Evolutionary conservation across 2,888 invertebrate genomes (phyloP), one percentile per base, ranked within the genome.

Genomic region (Pharmacophagus antenor): DNA sequence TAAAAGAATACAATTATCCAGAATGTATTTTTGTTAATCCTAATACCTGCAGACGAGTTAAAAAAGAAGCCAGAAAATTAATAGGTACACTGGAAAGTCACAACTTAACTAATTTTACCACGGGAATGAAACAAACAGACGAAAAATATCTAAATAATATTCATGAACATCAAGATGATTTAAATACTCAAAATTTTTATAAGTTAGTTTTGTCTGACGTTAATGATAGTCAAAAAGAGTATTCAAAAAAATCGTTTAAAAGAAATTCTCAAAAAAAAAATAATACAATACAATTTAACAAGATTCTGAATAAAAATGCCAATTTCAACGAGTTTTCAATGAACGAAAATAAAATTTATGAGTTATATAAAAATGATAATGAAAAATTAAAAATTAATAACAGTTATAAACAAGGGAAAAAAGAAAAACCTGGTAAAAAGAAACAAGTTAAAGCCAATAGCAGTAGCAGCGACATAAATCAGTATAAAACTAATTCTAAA

Each of bases 241-340:
- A 37, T 22, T 50, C 51, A 10, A 54, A 27, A 56, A 61, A 58
- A 53, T 25, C 47, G 21, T 12, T 62, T 22, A 62, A 57, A 61
- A 25, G 55, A 53, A 48, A 59, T 63, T 51, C 62, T 53, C 37
- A 54, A 58, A 22, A 61, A 56, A 41, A 62, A 62, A 18, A 23
- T 50, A 25, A 44, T 23, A n/a, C 50, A 4, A 51, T 22, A 7
- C 17, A 8, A 6, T n/a, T n/a, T n/a, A 41, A 44, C 8, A 12
- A 50, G 15, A 15, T 3, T 17, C 7, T 50, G n/a, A 50, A 31
- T 7, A 22, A 22, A 27, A 54, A 50, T 8, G 8, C 5, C 12
- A n/a, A 49, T 37, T 27, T 12, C 17, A 17, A 21, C 15, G 22
- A 42, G 4, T 44, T 37, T 20, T 41, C 20, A n/a, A 6, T 22